Evolutionary conservation across 2,797 vertebrate species (phyloP).

Genomic region (Coregonus sp.): DNA sequence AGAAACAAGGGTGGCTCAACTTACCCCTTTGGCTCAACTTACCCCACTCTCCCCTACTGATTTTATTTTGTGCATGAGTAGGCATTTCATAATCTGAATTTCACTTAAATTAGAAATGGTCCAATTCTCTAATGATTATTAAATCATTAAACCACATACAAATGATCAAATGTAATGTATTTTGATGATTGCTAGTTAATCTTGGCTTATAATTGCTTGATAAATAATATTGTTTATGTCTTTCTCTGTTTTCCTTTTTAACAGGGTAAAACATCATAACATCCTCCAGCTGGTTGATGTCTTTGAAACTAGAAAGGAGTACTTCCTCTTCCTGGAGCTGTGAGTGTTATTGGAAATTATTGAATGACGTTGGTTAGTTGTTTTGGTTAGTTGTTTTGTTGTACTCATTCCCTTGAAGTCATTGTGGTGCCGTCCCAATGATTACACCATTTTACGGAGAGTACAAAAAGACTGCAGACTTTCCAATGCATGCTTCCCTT

Average conservation of each 20-base stretch:
- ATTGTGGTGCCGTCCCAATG: conserved; percentile 2
- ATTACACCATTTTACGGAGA: conserved; percentile 1
- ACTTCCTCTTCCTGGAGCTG: conserved; percentile 97
- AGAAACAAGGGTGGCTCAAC: too few species aligned
- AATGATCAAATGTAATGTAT: background rate
- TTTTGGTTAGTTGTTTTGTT: too few species aligned
- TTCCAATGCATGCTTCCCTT: conserved; percentile 12
- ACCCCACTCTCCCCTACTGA: background rate
- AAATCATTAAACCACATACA: background rate
- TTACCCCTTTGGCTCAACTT: too few species aligned
- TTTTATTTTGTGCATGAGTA: background rate
- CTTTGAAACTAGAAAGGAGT: conserved; percentile 97
- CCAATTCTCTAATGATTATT: background rate
- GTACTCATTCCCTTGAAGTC: conserved; percentile 25
- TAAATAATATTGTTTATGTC: background rate
- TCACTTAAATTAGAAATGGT: background rate
- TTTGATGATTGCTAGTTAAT: background rate
- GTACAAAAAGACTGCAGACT: background rate
- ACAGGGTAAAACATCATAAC: conserved; percentile 97
- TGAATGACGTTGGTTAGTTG: conserved; percentile 8
- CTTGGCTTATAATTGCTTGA: background rate
- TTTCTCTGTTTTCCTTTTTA: conserved; percentile 25
- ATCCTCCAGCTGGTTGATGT: conserved; percentile 95
- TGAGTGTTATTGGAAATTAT: conserved; percentile 74
- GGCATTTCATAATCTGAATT: background rate